Evolutionary conservation across 1,140 invertebrate genomes (phyloP).

Genomic region (Drosophila mayri): DNA sequence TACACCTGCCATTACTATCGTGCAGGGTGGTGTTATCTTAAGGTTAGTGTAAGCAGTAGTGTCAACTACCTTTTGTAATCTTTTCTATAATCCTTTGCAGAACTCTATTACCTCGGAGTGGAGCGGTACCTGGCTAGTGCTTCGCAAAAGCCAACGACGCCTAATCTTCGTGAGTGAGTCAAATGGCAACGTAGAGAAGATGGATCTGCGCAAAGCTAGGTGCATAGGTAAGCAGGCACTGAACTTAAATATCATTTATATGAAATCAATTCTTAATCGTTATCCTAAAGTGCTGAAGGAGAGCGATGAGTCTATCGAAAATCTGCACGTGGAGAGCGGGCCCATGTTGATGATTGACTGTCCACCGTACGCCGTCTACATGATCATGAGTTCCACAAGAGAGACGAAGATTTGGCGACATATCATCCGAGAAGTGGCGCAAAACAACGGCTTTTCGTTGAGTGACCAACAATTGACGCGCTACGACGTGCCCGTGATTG

Average conservation of each 20-base stretch:
- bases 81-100: conserved; percentile 68
- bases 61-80: neutral
- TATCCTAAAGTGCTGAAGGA: conserved; percentile 80
- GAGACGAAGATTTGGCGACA: conserved; percentile 91
- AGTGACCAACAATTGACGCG: conserved; percentile 94
- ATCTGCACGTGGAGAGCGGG: conserved; percentile 86
- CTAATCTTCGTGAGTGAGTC: conserved; percentile 89
- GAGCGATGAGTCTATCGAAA: conserved; percentile 84
- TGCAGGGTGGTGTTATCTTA: conserved; percentile 89
- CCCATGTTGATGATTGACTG: conserved; percentile 89
- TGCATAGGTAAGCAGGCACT: conserved; percentile 88
- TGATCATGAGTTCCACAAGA: conserved; percentile 89
- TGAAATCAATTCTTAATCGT: neutral
- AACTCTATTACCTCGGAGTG: conserved; percentile 89
- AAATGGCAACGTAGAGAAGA: conserved; percentile 86
- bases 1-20: conserved; percentile 87
- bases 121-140: conserved; percentile 91
- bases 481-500: conserved; percentile 94
- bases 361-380: conserved; percentile 88
- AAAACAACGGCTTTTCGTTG: conserved; percentile 90
- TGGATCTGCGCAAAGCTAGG: conserved; percentile 93
- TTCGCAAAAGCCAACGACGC: conserved; percentile 88
- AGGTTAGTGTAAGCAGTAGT: conserved; percentile 85
- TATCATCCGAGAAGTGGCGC: conserved; percentile 90
- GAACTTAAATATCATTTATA: neutral